Base-by-base conservation (phyloP, 1,140 invertebrate species). In the Aphelenchoides avenae region DNA sequence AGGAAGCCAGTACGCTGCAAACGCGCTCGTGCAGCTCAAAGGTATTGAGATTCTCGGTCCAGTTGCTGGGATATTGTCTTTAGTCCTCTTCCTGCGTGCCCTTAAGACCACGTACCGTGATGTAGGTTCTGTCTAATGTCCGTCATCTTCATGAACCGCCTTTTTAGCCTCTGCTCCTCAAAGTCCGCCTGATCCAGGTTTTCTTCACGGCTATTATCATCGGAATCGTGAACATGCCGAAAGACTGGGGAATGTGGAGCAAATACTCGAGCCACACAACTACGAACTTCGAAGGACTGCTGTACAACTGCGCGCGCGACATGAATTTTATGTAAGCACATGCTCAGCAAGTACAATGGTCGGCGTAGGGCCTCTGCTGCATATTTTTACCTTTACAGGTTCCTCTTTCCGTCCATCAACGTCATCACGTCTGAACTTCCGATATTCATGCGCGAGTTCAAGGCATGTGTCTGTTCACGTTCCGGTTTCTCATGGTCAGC, bases 211-310 rank as follows among this genome's bases (percentile, higher is more conserved):
- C 88, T 4, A 71, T 89, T 5, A 76, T 94, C 2, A 85, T 95
- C 57, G 89, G 89, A 3, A 76, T 91, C 6, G 86, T 94, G 52
- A 95, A 89, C 78, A 87, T 86, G 70, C 84, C n/a, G n/a, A n/a
- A n/a, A n/a, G n/a, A n/a, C n/a, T n/a, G n/a, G n/a, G n/a, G n/a
- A n/a, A n/a, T n/a, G n/a, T n/a, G n/a, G n/a, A n/a, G n/a, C n/a
- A n/a, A n/a, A 86, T 0, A 89, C 92, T 77, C 79, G 83, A 65
- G 70, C 88, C 27, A 84, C 88, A 88, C 89, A 4, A 87, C 92
- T 0, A 87, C 88, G 85, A 94, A 94, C 77, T 89, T 94, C 52
- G 92, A 92, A 74, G 91, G 91, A 41, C 88, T 87, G n/a, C 82
- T 94, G 24, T 95, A 93, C 74, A 84, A 93, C 51, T 86, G 91